phyloP scores from a whole-genome alignment of 2,797 vertebrate genomes.

The Sebastes cheni region DNA sequence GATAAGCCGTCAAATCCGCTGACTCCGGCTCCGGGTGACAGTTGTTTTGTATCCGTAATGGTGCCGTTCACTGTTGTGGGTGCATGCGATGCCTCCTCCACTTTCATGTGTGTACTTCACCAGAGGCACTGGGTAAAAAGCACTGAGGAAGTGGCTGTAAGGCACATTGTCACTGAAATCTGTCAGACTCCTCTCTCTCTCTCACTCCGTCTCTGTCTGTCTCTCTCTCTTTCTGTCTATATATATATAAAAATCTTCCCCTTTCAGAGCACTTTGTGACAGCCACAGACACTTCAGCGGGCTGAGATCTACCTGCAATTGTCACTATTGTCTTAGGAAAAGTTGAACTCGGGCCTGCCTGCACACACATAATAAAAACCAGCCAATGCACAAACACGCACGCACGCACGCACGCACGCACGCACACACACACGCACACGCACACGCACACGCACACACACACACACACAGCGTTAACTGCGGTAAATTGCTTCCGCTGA shows the following conservation, averaged over 20 bases:
- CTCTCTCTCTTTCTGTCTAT: conserved; percentile 22
- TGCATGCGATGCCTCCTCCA: conserved; percentile 50
- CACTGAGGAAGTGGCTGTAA: conserved; percentile 59
- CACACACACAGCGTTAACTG: background rate
- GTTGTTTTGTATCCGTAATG: conserved; percentile 74
- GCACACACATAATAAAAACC: background rate
- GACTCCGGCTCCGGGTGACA: conserved; percentile 65
- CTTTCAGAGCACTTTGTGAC: conserved; percentile 61
- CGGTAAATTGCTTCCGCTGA: conserved; percentile 5
- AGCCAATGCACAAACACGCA: background rate
- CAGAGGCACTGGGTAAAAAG: conserved; percentile 62
- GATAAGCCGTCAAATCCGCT: conserved; percentile 44
- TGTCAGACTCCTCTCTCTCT: conserved; percentile 54
- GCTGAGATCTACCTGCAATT: conserved; percentile 47
- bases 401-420: background rate
- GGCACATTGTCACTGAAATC: conserved; percentile 69
- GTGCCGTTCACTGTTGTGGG: conserved; percentile 32
- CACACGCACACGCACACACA: background rate
- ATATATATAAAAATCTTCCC: conserved; percentile 28
- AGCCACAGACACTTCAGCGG: conserved; percentile 53
- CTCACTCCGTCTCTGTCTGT: conserved; percentile 45
- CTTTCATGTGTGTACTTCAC: conserved; percentile 75
- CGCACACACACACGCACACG: background rate
- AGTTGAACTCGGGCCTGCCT: conserved; percentile 24
- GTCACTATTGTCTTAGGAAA: conserved; percentile 62